These are phyloP conservation scores for Graptemys geographica DNA, from an alignment of 2,797 vertebrate genomes.

Conservation along the genomic window DNA sequence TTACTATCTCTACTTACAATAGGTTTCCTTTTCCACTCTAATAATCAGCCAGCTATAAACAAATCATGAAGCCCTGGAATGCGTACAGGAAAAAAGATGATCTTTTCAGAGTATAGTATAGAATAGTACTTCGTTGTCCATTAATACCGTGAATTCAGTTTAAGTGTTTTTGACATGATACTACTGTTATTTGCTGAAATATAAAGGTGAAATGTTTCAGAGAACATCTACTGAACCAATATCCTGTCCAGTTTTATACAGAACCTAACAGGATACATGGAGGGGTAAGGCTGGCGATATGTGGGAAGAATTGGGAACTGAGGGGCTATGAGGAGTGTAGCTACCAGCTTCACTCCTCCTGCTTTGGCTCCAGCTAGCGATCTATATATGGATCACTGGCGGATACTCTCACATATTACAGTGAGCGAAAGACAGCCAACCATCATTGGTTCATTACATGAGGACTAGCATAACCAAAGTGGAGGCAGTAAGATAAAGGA, in stretches of 20 bases:
- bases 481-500: not conserved
- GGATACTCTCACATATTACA: not conserved
- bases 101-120: not conserved
- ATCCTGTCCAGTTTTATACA: not conserved
- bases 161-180: not conserved
- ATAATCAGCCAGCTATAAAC: not conserved
- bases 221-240: not conserved
- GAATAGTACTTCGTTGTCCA: not conserved
- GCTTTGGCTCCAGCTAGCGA: not conserved
- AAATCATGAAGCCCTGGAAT: not conserved
- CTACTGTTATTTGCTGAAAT: not conserved
- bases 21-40: not conserved
- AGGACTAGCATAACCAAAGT: not conserved
- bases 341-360: not conserved
- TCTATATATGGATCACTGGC: not conserved
- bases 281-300: not conserved
- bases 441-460: not conserved
- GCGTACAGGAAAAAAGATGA: not conserved
- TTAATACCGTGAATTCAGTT: not conserved
- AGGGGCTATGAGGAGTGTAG: not conserved
- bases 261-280: not conserved
- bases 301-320: not conserved
- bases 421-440: not conserved
- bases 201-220: not conserved
- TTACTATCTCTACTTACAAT: not conserved